Conservation (phyloP, 1,140 invertebrate genomes). For the Diachasmimorpha longicaudata region DNA sequence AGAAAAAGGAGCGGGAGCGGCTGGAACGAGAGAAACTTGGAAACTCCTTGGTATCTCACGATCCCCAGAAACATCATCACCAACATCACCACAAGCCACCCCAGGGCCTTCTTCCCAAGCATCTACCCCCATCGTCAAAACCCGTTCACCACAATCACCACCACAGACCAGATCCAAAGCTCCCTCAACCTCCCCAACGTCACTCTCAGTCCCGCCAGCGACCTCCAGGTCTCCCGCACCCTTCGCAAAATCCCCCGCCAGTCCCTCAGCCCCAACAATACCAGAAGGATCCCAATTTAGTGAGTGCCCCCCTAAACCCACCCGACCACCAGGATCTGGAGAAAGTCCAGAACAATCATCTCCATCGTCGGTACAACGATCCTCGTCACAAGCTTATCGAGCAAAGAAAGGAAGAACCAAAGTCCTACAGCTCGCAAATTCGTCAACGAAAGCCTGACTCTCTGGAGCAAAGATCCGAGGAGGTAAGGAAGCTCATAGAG, state of each 20-base stretch:
- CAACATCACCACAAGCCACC: conserved; percentile 36
- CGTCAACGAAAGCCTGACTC: conserved; percentile 41
- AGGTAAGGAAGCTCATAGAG: conserved; percentile 55
- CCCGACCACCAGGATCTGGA: conserved; percentile 28
- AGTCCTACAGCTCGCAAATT: conserved; percentile 47
- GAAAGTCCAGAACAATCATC: conserved; percentile 42
- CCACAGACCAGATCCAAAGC: conserved; percentile 51
- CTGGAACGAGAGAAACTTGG: conserved; percentile 44
- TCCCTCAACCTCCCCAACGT: conserved; percentile 27
- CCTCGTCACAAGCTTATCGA: conserved; percentile 43
- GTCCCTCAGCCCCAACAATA: neutral
- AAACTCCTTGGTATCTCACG: conserved; percentile 20
- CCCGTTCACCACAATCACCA: conserved; percentile 52
- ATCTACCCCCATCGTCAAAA: conserved; percentile 42
- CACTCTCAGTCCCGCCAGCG: conserved; percentile 22
- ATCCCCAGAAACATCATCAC: conserved; percentile 49
- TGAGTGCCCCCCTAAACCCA: neutral
- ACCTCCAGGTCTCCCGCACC: neutral
- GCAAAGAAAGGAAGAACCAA: conserved; percentile 48
- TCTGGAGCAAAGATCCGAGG: conserved; percentile 50
- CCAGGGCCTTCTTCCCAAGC: conserved; percentile 24
- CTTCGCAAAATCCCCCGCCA: neutral
- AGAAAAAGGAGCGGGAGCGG: conserved; percentile 63
- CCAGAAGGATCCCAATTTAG: neutral
- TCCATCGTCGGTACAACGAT: conserved; percentile 33